phyloP scores from a whole-genome alignment of 2,888 invertebrate genomes.

The Alviniconcha strummeri region DNA sequence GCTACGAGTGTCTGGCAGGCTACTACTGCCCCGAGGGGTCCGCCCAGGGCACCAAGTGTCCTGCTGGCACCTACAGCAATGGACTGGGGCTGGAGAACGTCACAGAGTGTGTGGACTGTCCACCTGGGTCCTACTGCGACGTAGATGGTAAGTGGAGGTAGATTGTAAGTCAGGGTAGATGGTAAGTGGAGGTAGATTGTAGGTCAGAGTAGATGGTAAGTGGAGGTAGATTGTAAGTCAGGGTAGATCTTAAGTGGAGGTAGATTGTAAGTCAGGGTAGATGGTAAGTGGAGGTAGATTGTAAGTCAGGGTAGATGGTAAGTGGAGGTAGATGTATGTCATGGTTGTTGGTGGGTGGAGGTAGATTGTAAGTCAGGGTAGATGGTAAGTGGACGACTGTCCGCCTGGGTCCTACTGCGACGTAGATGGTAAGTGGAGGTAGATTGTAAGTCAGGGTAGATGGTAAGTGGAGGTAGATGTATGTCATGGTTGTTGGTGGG shows the following conservation, averaged over 20 bases:
- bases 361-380: not conserved
- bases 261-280: too few relatives aligned
- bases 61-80: slow-evolving; percentile 68
- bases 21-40: slow-evolving; percentile 67
- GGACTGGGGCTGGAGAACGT: slow-evolving; percentile 60
- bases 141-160: slow-evolving; percentile 54
- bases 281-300: too few relatives aligned
- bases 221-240: not conserved
- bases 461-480: too few relatives aligned
- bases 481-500: too few relatives aligned
- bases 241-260: slow-evolving; percentile 53
- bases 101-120: slow-evolving; percentile 63
- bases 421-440: too few relatives aligned
- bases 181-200: too few relatives aligned
- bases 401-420: too few relatives aligned
- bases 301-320: too few relatives aligned
- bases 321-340: too few relatives aligned
- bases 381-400: too few relatives aligned
- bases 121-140: slow-evolving; percentile 65
- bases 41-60: slow-evolving; percentile 63
- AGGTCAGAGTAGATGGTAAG: slow-evolving; percentile 66
- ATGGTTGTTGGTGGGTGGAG: slow-evolving; percentile 54
- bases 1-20: slow-evolving; percentile 65
- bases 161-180: too few relatives aligned
- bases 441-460: too few relatives aligned